Conservation (phyloP, 1,140 invertebrate genomes). For the Trachymyrmex septentrionalis region DNA sequence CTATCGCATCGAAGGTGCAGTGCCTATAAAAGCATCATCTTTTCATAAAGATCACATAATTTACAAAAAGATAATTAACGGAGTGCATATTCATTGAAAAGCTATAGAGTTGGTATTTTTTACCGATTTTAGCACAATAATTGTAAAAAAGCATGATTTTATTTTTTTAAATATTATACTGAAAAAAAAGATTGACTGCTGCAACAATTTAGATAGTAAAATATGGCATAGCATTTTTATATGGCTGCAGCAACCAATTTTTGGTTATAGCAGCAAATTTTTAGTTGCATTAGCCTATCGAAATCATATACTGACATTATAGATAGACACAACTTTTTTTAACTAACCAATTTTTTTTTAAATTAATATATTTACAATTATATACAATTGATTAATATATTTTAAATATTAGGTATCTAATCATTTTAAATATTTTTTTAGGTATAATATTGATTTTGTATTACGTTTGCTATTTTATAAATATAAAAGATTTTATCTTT, state of each 20-base stretch:
- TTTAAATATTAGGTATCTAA: neutral
- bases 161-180: neutral
- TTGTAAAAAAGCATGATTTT: neutral
- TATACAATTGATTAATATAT: neutral
- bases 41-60: too few species aligned
- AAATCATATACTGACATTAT: too few species aligned
- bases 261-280: too few species aligned
- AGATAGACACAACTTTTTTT: too few species aligned
- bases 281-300: too few species aligned
- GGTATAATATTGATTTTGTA: neutral
- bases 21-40: too few species aligned
- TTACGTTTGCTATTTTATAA: neutral
- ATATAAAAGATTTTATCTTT: neutral
- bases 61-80: constrained; percentile 20
- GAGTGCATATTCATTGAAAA: constrained; percentile 12
- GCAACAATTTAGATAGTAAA: too few species aligned
- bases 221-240: too few species aligned
- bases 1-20: constrained; percentile 1
- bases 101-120: constrained; percentile 39
- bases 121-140: neutral
- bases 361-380: too few species aligned
- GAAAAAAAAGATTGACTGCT: too few species aligned
- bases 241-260: too few species aligned
- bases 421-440: neutral
- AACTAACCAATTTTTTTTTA: too few species aligned